Evolutionary conservation across 2,888 invertebrate species (phyloP), one percentile per base, ranked within the genome.

Genomic region (Stegana nigrithorax): DNA sequence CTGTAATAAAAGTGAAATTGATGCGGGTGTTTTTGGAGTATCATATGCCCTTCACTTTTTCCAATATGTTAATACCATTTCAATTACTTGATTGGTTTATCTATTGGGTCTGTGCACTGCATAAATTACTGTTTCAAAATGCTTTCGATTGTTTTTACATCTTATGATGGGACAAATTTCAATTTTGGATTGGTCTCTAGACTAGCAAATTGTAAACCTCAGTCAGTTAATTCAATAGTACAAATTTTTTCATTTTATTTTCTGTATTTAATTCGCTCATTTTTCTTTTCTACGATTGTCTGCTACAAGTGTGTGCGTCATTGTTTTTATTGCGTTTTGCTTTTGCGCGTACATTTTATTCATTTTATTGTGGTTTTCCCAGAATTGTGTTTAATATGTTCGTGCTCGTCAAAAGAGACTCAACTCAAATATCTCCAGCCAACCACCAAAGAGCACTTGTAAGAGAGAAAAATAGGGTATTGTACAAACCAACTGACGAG

Each of bases 291-390:
- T n/a, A n/a, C n/a, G n/a, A n/a, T 21, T 12, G 42, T 25, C 71
- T 66, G 75, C 80, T 73, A 80, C 80, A 80, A 79, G 80, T 80
- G 80, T 80, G 78, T 81, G 81, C 79, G 81, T 81, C 80, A 78
- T 78, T 76, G 73, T 80, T 80, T 78, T 77, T 76, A 80, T 73
- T 80, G 73, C 80, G 78, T 80, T 80, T 80, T 70, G 78, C 78
- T 73, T 80, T 73, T 78, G 73, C 75, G 72, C 73, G 69, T 73
- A 8, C 39, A 39, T 17, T 78, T 69, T 69, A 66, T 68, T 70
- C 68, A 55, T 66, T 70, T 73, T 78, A 72, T 76, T 76, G 75
- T 76, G 78, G 66, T 68, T 68, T 71, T 68, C 68, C 68, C 72
- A 70, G 71, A 68, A 68, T 36, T 67, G 50, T 58, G 47, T 50